These are phyloP conservation scores for Campoplex nolae DNA, from an alignment of 2,888 invertebrate species.

Conservation along the genomic window DNA sequence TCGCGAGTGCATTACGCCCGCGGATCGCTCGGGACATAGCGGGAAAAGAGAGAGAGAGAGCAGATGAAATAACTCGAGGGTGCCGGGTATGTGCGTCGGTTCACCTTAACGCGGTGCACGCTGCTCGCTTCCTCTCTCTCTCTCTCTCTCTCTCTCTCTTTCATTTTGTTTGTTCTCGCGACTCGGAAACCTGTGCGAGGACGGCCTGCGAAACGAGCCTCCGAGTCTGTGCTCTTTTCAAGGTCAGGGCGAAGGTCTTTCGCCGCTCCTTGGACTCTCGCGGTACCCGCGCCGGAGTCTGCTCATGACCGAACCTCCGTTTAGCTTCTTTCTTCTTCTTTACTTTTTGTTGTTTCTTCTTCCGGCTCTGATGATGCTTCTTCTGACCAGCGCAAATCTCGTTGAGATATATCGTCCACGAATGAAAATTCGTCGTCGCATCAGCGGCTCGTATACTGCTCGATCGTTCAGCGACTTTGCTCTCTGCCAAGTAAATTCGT, in stretches of 20 bases:
- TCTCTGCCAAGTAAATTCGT: constrained; percentile 4
- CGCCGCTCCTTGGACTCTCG: constrained; percentile 27
- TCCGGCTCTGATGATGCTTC: background rate
- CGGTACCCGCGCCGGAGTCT: constrained; percentile 41
- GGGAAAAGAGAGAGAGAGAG: constrained; percentile 16
- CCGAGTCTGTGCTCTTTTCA: constrained; percentile 69
- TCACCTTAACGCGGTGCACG: background rate
- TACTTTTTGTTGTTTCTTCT: constrained; percentile 36
- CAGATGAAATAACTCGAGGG: constrained; percentile 28
- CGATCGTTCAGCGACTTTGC: background rate
- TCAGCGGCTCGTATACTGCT: no score
- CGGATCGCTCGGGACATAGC: constrained; percentile 38
- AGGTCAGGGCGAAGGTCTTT: constrained; percentile 80
- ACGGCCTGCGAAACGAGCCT: constrained; percentile 73
- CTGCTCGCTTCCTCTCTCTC: constrained; percentile 59
- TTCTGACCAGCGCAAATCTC: constrained; percentile 27
- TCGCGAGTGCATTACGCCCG: constrained; percentile 74
- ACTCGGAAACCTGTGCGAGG: constrained; percentile 76
- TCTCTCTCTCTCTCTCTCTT: constrained; percentile 65
- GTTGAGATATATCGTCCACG: constrained; percentile 47
- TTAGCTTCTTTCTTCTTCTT: constrained; percentile 33
- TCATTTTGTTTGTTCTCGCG: constrained; percentile 32
- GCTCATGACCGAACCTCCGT: constrained; percentile 71
- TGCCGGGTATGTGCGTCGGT: background rate
- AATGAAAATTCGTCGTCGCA: constrained; percentile 46